Conservation (phyloP, 2,113 vertebrate genomes). For the Bujurquina vittata region DNA sequence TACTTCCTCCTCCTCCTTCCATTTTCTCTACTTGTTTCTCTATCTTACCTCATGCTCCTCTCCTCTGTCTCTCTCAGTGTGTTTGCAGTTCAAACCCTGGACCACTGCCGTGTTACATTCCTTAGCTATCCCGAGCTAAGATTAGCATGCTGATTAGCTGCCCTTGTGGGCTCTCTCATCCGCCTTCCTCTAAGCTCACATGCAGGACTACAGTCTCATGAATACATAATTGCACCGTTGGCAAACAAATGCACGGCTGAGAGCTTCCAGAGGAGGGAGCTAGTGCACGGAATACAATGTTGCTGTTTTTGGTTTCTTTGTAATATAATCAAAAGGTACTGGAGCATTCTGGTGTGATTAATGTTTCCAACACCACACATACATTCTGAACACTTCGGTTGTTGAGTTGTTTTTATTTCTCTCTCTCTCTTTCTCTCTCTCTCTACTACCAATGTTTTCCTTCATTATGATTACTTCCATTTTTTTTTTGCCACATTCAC, state of each 20-base stretch:
- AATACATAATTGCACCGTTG: conserved; percentile 54
- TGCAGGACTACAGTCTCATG: conserved; percentile 47
- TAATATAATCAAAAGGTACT: conserved; percentile 57
- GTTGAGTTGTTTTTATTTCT: conserved; percentile 36
- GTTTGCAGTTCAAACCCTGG: conserved; percentile 22
- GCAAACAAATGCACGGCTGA: conserved; percentile 75
- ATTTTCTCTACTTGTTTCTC: neutral
- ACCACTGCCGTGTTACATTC: conserved; percentile 38
- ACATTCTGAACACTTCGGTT: conserved; percentile 18
- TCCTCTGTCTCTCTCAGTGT: neutral
- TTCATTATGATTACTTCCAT: neutral
- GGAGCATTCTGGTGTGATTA: conserved; percentile 60
- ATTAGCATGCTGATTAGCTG: conserved; percentile 77
- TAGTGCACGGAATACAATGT: conserved; percentile 75
- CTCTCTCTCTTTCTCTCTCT: neutral
- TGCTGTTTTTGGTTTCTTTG: conserved; percentile 17
- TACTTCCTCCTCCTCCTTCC: neutral
- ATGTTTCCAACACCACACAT: conserved; percentile 26
- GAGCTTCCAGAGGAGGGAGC: conserved; percentile 91
- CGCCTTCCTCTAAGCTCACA: conserved; percentile 40
- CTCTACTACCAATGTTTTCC: neutral
- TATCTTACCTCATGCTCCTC: neutral
- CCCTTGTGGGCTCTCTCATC: conserved; percentile 44
- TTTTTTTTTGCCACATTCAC: neutral
- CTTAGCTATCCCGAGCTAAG: conserved; percentile 55